Base-by-base conservation (phyloP, 2,113 vertebrate genomes). In the Loxodonta africana region DNA sequence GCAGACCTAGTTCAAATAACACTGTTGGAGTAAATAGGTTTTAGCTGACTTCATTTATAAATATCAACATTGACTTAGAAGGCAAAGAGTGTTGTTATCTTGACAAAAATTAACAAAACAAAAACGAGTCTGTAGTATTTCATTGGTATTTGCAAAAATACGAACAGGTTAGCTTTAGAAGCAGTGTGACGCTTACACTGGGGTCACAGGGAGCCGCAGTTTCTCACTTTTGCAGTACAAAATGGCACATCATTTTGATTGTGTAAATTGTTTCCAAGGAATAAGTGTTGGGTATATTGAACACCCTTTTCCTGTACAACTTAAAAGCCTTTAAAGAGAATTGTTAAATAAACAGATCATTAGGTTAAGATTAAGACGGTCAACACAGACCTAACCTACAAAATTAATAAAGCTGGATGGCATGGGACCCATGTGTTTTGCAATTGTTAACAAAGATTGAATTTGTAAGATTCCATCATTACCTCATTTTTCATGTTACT, bases 11-110 rank as follows among this genome's bases (percentile, higher is more conserved):
- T 11, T 74, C 26, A 20, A 30, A 18, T 4, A 14, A 25, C n/a
- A 11, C 26, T 8, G 28, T 2, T 48, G n/a, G 25, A n/a, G 94
- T 92, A 97, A 98, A 95, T 84, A 97, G 94, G 76, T 93, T 97
- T 98, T 88, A 98, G 88, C 73, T 97, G 88, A 95, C 95, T 97
- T 97, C 97, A 98, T 96, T 95, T 95, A 92, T 33, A 83, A 83
- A 95, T 91, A 30, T 95, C 90, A 97, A 97, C 76, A 97, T 88
- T 97, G 91, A 96, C 37, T 92, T 93, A 86, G 95, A 96, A 94
- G 91, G 73, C 97, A 96, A 93, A 69, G 65, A 96, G 90, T 83
- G 97, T 97, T 93, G 95, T 78, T 88, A 93, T 97, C 98, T 97
- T 95, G 91, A 97, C 95, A 96, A 94, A 94, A 97, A 94, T 84